phyloP scores from a whole-genome alignment of 2,113 vertebrate species.

The Lepidothrix coronata region DNA sequence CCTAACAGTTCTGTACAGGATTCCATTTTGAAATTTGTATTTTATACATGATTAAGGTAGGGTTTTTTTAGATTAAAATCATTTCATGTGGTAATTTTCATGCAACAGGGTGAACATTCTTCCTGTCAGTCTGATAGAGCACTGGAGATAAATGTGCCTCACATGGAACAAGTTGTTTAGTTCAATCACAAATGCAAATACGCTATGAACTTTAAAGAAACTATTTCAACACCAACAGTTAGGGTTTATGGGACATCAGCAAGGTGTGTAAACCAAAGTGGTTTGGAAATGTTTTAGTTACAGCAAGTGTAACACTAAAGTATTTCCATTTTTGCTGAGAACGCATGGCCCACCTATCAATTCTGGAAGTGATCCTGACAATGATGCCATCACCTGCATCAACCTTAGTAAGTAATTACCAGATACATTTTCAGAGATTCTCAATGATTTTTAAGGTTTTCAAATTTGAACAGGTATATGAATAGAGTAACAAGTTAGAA shows the following conservation, averaged over 20 bases:
- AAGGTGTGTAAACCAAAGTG: background rate
- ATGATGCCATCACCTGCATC: background rate
- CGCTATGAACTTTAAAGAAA: background rate
- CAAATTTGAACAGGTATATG: background rate
- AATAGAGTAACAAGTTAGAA: background rate
- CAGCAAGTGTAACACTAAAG: background rate
- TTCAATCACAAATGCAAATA: background rate
- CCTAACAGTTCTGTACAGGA: background rate
- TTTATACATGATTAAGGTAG: background rate
- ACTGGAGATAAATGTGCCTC: background rate
- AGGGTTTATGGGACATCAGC: background rate
- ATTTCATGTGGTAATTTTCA: background rate
- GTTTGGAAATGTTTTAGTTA: background rate
- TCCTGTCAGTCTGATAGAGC: background rate
- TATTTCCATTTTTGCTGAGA: background rate
- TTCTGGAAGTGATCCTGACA: background rate
- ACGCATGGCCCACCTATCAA: background rate
- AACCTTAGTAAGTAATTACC: background rate
- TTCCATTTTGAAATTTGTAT: background rate
- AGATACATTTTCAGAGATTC: background rate
- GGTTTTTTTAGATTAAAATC: background rate
- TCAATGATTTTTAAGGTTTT: background rate
- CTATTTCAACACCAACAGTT: background rate
- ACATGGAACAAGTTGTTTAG: background rate
- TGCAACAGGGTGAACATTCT: background rate